These are phyloP conservation scores for Drosophila kohkoa DNA, from an alignment of 1,140 invertebrate genomes.

Conservation along the genomic window DNA sequence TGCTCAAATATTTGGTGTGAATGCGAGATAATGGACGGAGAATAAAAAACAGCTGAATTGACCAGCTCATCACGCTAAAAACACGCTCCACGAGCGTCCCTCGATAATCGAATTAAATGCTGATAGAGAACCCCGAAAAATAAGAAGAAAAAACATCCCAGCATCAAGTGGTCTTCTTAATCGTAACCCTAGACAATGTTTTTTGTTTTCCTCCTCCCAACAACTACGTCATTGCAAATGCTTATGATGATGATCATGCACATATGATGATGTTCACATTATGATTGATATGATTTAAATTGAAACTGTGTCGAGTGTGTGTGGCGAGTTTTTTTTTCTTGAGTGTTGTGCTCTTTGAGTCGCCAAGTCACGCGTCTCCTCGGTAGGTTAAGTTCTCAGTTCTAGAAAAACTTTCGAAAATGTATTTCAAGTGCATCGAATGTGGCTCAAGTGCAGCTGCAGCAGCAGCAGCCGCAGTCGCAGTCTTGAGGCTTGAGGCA, in stretches of 20 bases:
- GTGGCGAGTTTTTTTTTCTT: neutral
- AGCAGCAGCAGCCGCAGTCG: conserved; percentile 27
- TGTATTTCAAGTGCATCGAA: conserved; percentile 70
- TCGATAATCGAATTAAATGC: neutral
- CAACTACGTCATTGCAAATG: neutral
- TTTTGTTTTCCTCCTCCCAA: neutral
- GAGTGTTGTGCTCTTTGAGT: neutral
- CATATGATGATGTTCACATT: conserved; percentile 1
- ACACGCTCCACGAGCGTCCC: neutral
- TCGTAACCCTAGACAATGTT: neutral
- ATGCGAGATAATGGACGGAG: neutral
- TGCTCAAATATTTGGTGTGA: conserved; percentile 1
- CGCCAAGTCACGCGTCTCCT: conserved; percentile 42
- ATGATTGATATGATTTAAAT: conserved; percentile 21
- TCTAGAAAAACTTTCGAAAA: conserved; percentile 65
- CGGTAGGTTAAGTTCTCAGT: conserved; percentile 18
- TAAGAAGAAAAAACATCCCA: too few species aligned
- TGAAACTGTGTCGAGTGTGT: conserved; percentile 19
- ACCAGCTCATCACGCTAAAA: neutral
- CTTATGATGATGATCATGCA: conserved; percentile 4
- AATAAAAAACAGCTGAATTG: neutral
- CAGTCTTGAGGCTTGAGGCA: conserved; percentile 27
- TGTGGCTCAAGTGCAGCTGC: conserved; percentile 77
- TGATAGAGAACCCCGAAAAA: too few species aligned
- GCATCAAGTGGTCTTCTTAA: neutral